phyloP scores from a whole-genome alignment of 2,797 vertebrate genomes.

The Notolabrus celidotus region DNA sequence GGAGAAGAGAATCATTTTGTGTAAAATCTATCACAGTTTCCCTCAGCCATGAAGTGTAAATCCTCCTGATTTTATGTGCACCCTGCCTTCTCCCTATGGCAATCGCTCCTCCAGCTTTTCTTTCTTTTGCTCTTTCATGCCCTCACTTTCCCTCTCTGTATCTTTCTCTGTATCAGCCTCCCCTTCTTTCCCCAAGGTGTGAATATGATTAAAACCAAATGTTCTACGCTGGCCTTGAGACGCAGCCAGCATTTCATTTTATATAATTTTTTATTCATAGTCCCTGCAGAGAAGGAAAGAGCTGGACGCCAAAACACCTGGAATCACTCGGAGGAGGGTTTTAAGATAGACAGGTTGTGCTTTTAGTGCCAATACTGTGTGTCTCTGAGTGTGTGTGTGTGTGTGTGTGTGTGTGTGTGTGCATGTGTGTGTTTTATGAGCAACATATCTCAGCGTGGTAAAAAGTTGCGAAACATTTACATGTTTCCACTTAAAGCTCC shows the following conservation, averaged over 20 bases:
- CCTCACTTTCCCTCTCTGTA: background rate
- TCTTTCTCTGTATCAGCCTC: conserved; percentile 23
- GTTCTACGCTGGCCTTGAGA: conserved; percentile 40
- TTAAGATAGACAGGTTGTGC: conserved; percentile 38
- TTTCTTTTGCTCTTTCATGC: background rate
- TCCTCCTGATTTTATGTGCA: background rate
- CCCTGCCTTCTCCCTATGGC: background rate
- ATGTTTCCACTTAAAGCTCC: too few relatives aligned
- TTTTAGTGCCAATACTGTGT: conserved; percentile 21
- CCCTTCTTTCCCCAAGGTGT: conserved; percentile 39
- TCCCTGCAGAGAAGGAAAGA: conserved; percentile 49
- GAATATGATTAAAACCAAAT: conserved; percentile 61
- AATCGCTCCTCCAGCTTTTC: background rate
- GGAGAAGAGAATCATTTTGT: conserved; percentile 10
- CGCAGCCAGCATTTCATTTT: conserved; percentile 54
- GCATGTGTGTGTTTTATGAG: too few relatives aligned
- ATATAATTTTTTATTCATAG: conserved; percentile 60
- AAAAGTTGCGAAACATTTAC: too few relatives aligned
- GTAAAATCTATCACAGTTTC: background rate
- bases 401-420: too few relatives aligned
- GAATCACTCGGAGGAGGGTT: conserved; percentile 46
- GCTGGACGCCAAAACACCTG: conserved; percentile 57
- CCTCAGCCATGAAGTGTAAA: conserved; percentile 10
- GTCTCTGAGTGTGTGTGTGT: background rate
- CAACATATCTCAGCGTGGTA: too few relatives aligned